These are phyloP conservation scores for Myathropa florea DNA, from an alignment of 2,888 invertebrate genomes.

Conservation along the genomic window DNA sequence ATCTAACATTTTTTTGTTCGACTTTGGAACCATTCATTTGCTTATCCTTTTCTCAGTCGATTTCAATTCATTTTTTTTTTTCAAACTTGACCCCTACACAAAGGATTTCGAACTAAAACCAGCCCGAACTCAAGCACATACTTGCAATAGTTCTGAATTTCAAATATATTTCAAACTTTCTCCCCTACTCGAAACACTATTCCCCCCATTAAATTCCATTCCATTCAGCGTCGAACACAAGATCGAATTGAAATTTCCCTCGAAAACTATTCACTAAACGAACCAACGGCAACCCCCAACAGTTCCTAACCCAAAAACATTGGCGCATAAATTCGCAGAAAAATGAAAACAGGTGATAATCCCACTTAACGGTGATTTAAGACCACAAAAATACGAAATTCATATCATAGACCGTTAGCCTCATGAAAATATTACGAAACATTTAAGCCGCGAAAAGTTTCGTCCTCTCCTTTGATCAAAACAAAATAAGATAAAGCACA, in stretches of 20 bases:
- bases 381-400: neutral
- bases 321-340: neutral
- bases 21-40: too few species aligned
- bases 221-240: neutral
- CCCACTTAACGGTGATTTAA: neutral
- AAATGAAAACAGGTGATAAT: neutral
- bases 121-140: too few species aligned
- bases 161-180: too few species aligned
- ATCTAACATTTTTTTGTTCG: too few species aligned
- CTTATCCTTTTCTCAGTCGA: too few species aligned
- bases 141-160: too few species aligned
- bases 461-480: neutral
- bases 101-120: too few species aligned
- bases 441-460: neutral
- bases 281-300: neutral
- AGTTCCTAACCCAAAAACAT: too few species aligned
- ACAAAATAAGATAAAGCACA: conserved; percentile 37
- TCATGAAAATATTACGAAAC: neutral
- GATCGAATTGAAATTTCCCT: neutral
- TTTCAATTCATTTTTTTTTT: too few species aligned
- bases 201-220: neutral
- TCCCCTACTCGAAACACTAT: too few species aligned
- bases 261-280: neutral
- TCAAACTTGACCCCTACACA: too few species aligned
- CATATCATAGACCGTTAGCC: neutral